Percentiles rank a stretch among this genome's conserved stretches.
phyloP scores from a whole-genome alignment of 2,113 vertebrate genomes.

The Apaloderma vittatum region DNA sequence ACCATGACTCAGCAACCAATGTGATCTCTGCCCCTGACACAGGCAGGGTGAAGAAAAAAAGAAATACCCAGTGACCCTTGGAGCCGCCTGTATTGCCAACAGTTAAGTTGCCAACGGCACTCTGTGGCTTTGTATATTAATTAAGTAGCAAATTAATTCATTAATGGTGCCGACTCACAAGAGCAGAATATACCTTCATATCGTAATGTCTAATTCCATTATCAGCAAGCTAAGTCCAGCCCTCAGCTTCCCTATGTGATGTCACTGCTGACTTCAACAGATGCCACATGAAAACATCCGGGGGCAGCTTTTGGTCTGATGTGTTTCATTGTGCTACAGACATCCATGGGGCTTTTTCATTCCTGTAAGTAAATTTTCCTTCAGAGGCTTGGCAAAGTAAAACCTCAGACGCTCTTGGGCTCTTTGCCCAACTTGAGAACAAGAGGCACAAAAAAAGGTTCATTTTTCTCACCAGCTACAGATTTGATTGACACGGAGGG shows the following conservation, averaged over 20 bases:
- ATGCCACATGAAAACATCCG: not conserved
- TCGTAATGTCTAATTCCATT: slow-evolving; percentile 14
- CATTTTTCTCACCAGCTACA: slow-evolving; percentile 59
- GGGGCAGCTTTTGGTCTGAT: not conserved
- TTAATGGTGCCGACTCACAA: not conserved
- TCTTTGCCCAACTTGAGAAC: slow-evolving; percentile 63
- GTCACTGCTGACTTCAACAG: not conserved
- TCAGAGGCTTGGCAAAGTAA: slow-evolving; percentile 48
- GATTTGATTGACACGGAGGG: slow-evolving; percentile 53
- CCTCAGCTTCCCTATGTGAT: not conserved
- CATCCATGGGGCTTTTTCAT: not conserved
- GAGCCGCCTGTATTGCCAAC: not conserved
- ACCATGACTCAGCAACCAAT: slow-evolving; percentile 39
- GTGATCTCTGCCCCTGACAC: slow-evolving; percentile 21
- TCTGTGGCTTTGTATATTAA: slow-evolving; percentile 49
- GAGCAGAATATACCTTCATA: slow-evolving; percentile 7
- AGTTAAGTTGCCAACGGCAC: slow-evolving; percentile 27
- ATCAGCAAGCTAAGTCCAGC: slow-evolving; percentile 4
- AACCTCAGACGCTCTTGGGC: slow-evolving; percentile 56
- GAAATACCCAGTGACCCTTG: not conserved
- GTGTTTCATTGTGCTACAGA: not conserved
- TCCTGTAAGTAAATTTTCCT: slow-evolving; percentile 41
- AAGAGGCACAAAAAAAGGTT: slow-evolving; percentile 59
- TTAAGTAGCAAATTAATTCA: slow-evolving; percentile 46
- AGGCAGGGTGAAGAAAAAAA: not conserved